These are phyloP conservation scores for Rhinatrema bivittatum DNA, from an alignment of 2,797 vertebrate genomes.

Conservation along the genomic window DNA sequence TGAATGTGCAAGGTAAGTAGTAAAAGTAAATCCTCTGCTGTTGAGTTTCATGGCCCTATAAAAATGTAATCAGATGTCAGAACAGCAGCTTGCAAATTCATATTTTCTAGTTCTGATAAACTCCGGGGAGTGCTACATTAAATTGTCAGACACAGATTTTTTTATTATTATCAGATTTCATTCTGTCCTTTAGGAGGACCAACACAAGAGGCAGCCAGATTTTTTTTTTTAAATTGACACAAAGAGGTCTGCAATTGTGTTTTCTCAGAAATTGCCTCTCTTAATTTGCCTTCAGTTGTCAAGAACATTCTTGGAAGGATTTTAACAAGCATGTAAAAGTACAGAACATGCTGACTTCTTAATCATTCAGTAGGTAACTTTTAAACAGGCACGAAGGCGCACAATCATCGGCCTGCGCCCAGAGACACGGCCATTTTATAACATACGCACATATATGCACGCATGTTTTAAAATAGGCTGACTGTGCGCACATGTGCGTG, in stretches of 20 bases:
- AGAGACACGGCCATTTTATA: too few relatives aligned
- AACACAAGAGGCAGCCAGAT: neutral
- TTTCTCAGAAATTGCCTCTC: neutral
- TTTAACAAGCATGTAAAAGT: too few relatives aligned
- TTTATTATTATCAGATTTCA: slow-evolving; percentile 16
- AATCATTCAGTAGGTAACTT: too few relatives aligned
- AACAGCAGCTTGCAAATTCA: slow-evolving; percentile 5
- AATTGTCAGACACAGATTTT: slow-evolving; percentile 16
- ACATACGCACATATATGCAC: too few relatives aligned
- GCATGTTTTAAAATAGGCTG: too few relatives aligned
- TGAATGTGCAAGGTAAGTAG: slow-evolving; percentile 15
- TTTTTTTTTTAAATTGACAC: neutral
- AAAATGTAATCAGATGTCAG: slow-evolving; percentile 25
- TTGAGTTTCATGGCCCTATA: slow-evolving; percentile 24
- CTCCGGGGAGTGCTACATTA: slow-evolving; percentile 10
- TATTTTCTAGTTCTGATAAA: slow-evolving; percentile 20
- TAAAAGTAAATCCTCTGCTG: slow-evolving; percentile 18
- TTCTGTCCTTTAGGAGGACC: slow-evolving; percentile 11
- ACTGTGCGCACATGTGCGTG: too few relatives aligned
- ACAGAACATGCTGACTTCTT: too few relatives aligned
- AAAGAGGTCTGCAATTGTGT: neutral
- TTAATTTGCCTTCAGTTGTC: neutral
- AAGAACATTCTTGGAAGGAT: too few relatives aligned
- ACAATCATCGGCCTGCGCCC: too few relatives aligned
- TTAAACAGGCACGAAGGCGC: too few relatives aligned